These are phyloP conservation scores for Melanchra persicariae DNA, from an alignment of 2,888 invertebrate genomes.

Conservation along the genomic window DNA sequence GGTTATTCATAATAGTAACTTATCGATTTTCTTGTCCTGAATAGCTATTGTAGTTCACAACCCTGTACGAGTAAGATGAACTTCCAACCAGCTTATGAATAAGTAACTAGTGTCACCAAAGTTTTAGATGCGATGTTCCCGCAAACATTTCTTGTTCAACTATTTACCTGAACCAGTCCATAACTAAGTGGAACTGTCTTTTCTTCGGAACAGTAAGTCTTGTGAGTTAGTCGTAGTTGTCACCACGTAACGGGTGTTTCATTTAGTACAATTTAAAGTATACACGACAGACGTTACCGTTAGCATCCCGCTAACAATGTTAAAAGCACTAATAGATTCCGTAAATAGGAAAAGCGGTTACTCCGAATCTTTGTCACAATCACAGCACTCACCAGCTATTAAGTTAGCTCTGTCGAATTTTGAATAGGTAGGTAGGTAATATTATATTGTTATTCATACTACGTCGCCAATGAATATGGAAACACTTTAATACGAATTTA, in stretches of 20 bases:
- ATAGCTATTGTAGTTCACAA: conserved; percentile 4
- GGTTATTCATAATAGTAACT: conserved; percentile 22
- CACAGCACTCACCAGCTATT: conserved; percentile 32
- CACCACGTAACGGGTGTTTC: conserved; percentile 60
- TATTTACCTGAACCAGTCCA: conserved; percentile 41
- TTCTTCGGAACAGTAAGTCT: conserved; percentile 34
- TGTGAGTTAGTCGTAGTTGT: conserved; percentile 20
- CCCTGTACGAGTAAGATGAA: conserved; percentile 13
- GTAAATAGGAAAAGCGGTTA: conserved; percentile 58
- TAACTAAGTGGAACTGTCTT: conserved; percentile 34
- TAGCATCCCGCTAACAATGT: conserved; percentile 58
- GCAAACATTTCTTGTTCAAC: conserved; percentile 15
- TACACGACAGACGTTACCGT: conserved; percentile 57
- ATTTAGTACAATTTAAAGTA: conserved; percentile 66
- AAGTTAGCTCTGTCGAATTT: conserved; percentile 29
- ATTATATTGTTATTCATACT: conserved; percentile 15
- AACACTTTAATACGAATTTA: conserved; percentile 31
- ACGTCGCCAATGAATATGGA: conserved; percentile 46
- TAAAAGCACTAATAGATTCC: conserved; percentile 58
- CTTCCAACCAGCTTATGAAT: conserved; percentile 23
- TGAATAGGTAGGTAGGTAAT: conserved; percentile 24
- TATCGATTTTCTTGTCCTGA: conserved; percentile 35
- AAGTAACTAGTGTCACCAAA: conserved; percentile 14
- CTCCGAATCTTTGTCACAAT: conserved; percentile 41
- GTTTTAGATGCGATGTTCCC: conserved; percentile 8